These are phyloP conservation scores for Troglohyphantes excavatus DNA, from an alignment of 2,888 invertebrate genomes.

Conservation along the genomic window DNA sequence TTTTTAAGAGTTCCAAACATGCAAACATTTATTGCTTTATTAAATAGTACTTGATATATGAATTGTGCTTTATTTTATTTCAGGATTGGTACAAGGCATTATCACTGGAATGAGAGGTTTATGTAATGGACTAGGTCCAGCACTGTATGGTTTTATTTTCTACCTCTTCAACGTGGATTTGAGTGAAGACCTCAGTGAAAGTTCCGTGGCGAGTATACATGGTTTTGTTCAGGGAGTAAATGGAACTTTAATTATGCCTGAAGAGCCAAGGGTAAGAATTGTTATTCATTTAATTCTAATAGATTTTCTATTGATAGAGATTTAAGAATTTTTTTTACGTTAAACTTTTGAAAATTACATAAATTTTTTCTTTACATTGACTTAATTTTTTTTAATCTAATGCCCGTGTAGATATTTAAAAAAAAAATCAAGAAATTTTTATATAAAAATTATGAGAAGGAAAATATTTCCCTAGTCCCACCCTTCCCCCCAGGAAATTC, in stretches of 20 bases:
- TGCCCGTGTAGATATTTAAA: too few relatives aligned
- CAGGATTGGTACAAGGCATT: constrained; percentile 95
- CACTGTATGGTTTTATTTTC: constrained; percentile 98
- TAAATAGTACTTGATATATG: too few relatives aligned
- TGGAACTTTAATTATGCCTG: constrained; percentile 68
- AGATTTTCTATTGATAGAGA: too few relatives aligned
- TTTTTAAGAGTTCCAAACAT: too few relatives aligned
- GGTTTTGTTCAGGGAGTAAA: constrained; percentile 72
- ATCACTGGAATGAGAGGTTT: constrained; percentile 99
- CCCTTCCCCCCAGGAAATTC: too few relatives aligned
- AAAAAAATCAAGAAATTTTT: too few relatives aligned
- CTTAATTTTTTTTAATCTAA: not conserved
- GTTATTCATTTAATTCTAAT: too few relatives aligned
- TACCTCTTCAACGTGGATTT: constrained; percentile 99
- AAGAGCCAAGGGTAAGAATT: constrained; percentile 71
- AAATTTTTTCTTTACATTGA: not conserved
- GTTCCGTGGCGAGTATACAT: constrained; percentile 40
- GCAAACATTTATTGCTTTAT: too few relatives aligned
- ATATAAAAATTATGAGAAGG: too few relatives aligned
- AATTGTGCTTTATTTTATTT: not conserved
- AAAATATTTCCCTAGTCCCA: too few relatives aligned
- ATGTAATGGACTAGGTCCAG: constrained; percentile 98
- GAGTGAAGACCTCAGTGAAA: constrained; percentile 86
- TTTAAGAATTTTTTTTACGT: too few relatives aligned
- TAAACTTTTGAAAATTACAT: too few relatives aligned